A percentile compares a stretch with the other conserved stretches of the same genome.
These are phyloP conservation scores for Neria commutata DNA, from an alignment of 2,888 invertebrate genomes.

Conservation along the genomic window DNA sequence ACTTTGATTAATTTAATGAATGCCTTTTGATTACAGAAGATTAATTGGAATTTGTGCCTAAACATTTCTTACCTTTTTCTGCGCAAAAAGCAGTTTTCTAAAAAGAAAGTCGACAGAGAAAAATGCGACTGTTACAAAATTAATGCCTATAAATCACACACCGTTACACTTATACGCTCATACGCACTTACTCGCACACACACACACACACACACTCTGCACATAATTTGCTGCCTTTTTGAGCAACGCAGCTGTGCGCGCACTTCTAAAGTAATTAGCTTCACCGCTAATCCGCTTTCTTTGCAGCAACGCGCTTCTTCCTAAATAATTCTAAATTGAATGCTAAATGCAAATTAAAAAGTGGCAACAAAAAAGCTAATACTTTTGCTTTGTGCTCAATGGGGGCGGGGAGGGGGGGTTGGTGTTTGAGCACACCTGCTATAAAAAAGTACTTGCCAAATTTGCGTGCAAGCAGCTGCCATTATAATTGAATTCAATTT, in stretches of 20 bases:
- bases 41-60: background rate
- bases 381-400: too few relatives aligned
- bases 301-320: background rate
- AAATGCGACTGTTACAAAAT: background rate
- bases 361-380: conserved; percentile 9
- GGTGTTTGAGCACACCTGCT: background rate
- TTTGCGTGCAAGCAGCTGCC: background rate
- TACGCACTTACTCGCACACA: too few relatives aligned
- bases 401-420: background rate
- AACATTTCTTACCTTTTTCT: background rate
- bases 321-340: background rate
- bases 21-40: too few relatives aligned
- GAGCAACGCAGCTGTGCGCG: too few relatives aligned
- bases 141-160: background rate
- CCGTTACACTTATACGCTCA: background rate
- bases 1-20: too few relatives aligned
- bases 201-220: too few relatives aligned
- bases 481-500: conserved; percentile 3
- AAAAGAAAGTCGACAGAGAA: background rate
- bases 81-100: too few relatives aligned
- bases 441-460: background rate
- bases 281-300: background rate
- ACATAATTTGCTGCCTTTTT: too few relatives aligned
- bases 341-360: conserved; percentile 13
- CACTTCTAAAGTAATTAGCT: conserved; percentile 4